Conservation (phyloP, 2,888 invertebrate species). For the Schizaphis graminum region DNA sequence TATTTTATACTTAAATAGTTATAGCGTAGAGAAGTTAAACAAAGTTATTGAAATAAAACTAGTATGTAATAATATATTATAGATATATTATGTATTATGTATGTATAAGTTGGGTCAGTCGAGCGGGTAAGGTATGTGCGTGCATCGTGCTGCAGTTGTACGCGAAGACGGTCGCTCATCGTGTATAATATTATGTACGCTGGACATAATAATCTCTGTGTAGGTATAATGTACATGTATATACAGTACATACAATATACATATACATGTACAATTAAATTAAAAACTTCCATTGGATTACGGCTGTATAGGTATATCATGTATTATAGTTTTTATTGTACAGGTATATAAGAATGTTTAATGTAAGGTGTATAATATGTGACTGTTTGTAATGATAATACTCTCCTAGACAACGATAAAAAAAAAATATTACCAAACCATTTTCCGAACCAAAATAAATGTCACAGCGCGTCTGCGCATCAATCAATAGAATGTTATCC, state of each 20-base stretch:
- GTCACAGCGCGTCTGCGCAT: neutral
- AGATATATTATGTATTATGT: neutral
- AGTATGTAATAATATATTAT: neutral
- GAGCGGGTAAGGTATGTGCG: neutral
- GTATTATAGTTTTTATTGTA: neutral
- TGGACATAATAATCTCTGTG: neutral
- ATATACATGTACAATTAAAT: neutral
- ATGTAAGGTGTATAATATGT: neutral
- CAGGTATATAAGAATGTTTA: neutral
- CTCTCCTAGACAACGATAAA: constrained; percentile 4
- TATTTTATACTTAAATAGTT: neutral
- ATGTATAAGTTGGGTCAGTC: neutral
- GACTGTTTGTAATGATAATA: neutral
- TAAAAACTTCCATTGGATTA: neutral
- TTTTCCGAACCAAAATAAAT: neutral
- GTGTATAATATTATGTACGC: neutral
- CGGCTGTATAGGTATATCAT: neutral
- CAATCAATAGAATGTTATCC: constrained; percentile 4
- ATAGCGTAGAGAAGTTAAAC: neutral
- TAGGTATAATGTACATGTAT: too few species aligned
- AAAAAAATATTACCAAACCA: neutral
- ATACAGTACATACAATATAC: too few species aligned
- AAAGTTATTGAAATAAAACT: neutral
- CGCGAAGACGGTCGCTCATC: neutral
- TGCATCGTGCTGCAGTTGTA: neutral